Evolutionary conservation across 2,888 invertebrate genomes (phyloP).

Genomic region (Linyphia triangularis): DNA sequence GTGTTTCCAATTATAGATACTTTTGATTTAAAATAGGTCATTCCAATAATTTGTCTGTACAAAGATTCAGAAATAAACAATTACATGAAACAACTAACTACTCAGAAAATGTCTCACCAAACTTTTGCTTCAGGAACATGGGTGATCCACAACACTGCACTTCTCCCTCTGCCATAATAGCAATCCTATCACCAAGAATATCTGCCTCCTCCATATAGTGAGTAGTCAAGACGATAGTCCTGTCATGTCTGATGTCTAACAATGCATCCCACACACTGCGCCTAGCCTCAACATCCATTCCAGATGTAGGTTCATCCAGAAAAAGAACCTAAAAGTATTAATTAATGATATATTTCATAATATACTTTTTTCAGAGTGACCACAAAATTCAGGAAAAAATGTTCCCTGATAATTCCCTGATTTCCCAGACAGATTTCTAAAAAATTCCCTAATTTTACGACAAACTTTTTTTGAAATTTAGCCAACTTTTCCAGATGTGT

Average conservation of each 20-base stretch:
- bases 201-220: conserved; percentile 97
- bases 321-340: conserved; percentile 74
- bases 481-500: too few relatives aligned
- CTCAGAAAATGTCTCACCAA: conserved; percentile 79
- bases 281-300: conserved; percentile 93
- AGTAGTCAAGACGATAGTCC: conserved; percentile 90
- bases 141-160: conserved; percentile 90
- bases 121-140: conserved; percentile 87
- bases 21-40: too few relatives aligned
- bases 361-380: too few relatives aligned
- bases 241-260: conserved; percentile 66
- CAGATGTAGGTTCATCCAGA: conserved; percentile 84
- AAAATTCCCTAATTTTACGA: too few relatives aligned
- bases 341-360: neutral
- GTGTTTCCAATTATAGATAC: too few relatives aligned
- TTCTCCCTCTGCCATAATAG: conserved; percentile 88
- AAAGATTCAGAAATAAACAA: too few relatives aligned
- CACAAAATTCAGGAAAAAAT: too few relatives aligned
- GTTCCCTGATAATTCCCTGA: too few relatives aligned
- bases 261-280: conserved; percentile 91
- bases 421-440: too few relatives aligned
- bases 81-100: too few relatives aligned
- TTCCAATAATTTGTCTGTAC: too few relatives aligned
- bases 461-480: too few relatives aligned
- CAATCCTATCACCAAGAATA: conserved; percentile 90